Percentiles rank a stretch among this genome's conserved stretches.
Conservation (phyloP, 2,888 invertebrate species). For the Orthosia cruda region DNA sequence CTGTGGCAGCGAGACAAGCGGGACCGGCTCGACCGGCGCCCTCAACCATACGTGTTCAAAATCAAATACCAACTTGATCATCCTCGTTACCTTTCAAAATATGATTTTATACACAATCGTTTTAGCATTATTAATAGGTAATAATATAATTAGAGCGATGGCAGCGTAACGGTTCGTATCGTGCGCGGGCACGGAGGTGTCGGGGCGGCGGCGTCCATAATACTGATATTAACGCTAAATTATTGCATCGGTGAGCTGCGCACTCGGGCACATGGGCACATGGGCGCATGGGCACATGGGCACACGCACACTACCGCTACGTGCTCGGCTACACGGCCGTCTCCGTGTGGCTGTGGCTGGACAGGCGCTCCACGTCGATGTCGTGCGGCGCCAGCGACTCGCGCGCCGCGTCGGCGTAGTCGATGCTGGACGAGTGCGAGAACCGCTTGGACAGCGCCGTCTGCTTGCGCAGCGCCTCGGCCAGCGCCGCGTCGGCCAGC, state of each 20-base stretch:
- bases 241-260: slow-evolving; percentile 75
- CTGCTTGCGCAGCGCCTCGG: slow-evolving; percentile 98
- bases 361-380: slow-evolving; percentile 98
- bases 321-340: slow-evolving; percentile 95
- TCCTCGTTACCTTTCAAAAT: slow-evolving; percentile 81
- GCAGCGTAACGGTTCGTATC: slow-evolving; percentile 80
- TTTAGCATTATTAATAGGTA: slow-evolving; percentile 77
- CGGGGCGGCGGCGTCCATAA: slow-evolving; percentile 73
- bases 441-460: slow-evolving; percentile 97
- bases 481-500: slow-evolving; percentile 97
- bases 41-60: slow-evolving; percentile 78
- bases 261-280: slow-evolving; percentile 61
- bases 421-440: slow-evolving; percentile 97
- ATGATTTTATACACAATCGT: slow-evolving; percentile 86
- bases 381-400: slow-evolving; percentile 97
- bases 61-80: slow-evolving; percentile 82
- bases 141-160: slow-evolving; percentile 81
- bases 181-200: slow-evolving; percentile 66
- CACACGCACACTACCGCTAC: slow-evolving; percentile 58
- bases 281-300: slow-evolving; percentile 58
- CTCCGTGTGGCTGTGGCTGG: slow-evolving; percentile 98
- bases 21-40: slow-evolving; percentile 68
- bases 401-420: slow-evolving; percentile 92
- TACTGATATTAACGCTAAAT: slow-evolving; percentile 77
- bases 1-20: slow-evolving; percentile 73